Evolutionary conservation across 2,888 invertebrate species (phyloP).

Genomic region (Smittia aterrima): DNA sequence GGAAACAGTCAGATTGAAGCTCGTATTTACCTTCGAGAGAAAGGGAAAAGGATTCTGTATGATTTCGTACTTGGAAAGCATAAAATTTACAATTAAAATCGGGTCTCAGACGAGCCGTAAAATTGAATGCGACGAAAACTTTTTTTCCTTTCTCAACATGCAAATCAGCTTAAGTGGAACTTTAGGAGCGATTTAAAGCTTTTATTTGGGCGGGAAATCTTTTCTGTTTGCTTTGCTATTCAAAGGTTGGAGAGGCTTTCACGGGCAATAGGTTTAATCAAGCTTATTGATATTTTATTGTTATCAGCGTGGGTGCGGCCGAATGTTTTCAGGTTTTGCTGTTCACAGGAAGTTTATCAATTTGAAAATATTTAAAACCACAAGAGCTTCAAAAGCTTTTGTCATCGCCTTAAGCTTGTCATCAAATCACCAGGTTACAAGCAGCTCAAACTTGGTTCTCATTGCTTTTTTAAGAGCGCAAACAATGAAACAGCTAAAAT

Average conservation of each 20-base stretch:
- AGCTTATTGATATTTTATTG: constrained; percentile 39
- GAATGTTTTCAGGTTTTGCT: constrained; percentile 12
- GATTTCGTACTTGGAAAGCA: background rate
- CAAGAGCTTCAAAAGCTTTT: background rate
- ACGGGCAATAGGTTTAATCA: constrained; percentile 34
- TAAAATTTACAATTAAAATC: constrained; percentile 13
- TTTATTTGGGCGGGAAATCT: background rate
- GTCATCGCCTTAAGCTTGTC: background rate
- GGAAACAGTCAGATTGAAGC: background rate
- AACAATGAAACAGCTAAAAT: background rate
- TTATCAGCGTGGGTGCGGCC: constrained; percentile 2
- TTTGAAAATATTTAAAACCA: background rate
- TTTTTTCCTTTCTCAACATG: background rate
- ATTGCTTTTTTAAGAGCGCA: background rate
- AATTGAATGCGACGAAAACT: constrained; percentile 1
- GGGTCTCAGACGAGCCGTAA: background rate
- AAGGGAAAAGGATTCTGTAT: background rate
- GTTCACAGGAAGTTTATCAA: no score
- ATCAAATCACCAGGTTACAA: background rate
- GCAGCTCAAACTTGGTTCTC: background rate
- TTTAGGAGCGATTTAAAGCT: background rate
- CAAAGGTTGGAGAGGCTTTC: background rate
- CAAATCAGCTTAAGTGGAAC: background rate
- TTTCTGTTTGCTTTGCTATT: constrained; percentile 9
- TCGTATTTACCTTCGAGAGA: background rate